phyloP scores from a whole-genome alignment of 2,888 invertebrate genomes.

The Phyto melanocephala region DNA sequence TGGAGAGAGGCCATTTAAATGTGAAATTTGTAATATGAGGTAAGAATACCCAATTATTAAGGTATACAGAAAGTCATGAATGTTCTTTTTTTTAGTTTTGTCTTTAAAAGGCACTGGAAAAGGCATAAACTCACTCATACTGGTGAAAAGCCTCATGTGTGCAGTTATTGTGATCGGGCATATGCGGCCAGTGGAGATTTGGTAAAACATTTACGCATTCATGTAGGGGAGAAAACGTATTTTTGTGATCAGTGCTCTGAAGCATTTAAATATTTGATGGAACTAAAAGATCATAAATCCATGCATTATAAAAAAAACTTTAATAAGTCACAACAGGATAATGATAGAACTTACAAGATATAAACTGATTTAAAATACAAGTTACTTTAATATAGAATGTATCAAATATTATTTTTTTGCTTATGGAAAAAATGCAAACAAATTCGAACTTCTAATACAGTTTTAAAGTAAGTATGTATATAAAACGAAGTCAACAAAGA shows the following conservation, averaged over 20 bases:
- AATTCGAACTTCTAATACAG: no score
- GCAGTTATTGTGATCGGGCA: slow-evolving; percentile 80
- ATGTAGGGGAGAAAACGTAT: slow-evolving; percentile 81
- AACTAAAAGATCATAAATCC: slow-evolving; percentile 66
- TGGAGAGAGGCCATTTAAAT: slow-evolving; percentile 78
- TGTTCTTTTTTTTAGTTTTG: slow-evolving; percentile 79
- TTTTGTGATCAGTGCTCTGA: slow-evolving; percentile 76
- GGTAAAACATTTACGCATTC: slow-evolving; percentile 80
- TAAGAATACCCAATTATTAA: no score
- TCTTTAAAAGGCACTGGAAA: slow-evolving; percentile 81
- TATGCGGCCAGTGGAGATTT: slow-evolving; percentile 82
- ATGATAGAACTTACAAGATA: neutral
- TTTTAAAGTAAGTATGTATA: no score
- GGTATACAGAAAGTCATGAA: no score
- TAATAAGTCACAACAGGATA: slow-evolving; percentile 25
- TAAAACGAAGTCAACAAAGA: no score
- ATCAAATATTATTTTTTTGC: no score
- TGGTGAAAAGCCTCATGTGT: slow-evolving; percentile 80
- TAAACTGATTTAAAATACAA: no score
- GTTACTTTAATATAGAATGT: no score
- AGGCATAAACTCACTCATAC: slow-evolving; percentile 82
- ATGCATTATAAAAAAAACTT: slow-evolving; percentile 63
- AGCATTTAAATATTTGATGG: slow-evolving; percentile 64
- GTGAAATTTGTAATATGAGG: slow-evolving; percentile 69
- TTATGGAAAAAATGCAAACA: no score